Percentiles rank a stretch among this genome's conserved stretches.
These are phyloP conservation scores for Porphyrio hochstetteri DNA, from an alignment of 2,113 vertebrate genomes.

Conservation along the genomic window DNA sequence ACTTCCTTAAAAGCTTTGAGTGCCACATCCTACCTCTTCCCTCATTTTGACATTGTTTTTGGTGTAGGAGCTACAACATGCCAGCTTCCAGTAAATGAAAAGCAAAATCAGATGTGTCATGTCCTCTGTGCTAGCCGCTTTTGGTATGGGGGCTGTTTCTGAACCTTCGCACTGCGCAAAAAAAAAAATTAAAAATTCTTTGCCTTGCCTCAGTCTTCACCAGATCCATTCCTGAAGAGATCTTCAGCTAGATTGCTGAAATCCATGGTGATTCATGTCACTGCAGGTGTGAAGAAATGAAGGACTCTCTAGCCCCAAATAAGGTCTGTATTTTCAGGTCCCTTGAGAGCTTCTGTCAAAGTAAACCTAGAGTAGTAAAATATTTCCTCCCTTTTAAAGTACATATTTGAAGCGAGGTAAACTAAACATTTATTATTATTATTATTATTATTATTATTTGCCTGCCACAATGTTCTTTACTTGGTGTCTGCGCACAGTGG, in stretches of 20 bases:
- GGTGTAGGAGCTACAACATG: not conserved
- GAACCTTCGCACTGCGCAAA: not conserved
- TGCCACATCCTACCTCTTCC: not conserved
- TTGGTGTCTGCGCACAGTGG: not conserved
- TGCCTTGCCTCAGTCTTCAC: not conserved
- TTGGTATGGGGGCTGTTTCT: not conserved
- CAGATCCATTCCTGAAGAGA: not conserved
- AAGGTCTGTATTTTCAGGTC: not conserved
- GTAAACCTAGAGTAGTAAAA: not conserved
- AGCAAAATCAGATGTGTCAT: not conserved
- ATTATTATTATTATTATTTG: not conserved
- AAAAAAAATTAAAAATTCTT: not conserved
- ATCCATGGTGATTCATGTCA: not conserved
- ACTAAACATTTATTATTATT: not conserved
- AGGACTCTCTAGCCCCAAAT: not conserved
- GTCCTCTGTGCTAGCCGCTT: not conserved
- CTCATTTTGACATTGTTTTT: not conserved
- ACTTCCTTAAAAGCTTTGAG: not conserved
- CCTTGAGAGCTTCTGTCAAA: not conserved
- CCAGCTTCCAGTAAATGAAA: not conserved
- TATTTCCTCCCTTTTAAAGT: not conserved
- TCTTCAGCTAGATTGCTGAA: not conserved
- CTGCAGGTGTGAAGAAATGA: not conserved
- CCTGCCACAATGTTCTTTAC: not conserved
- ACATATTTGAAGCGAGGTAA: not conserved